phyloP scores from a whole-genome alignment of 1,140 invertebrate genomes.

The Zophobas atratus region DNA sequence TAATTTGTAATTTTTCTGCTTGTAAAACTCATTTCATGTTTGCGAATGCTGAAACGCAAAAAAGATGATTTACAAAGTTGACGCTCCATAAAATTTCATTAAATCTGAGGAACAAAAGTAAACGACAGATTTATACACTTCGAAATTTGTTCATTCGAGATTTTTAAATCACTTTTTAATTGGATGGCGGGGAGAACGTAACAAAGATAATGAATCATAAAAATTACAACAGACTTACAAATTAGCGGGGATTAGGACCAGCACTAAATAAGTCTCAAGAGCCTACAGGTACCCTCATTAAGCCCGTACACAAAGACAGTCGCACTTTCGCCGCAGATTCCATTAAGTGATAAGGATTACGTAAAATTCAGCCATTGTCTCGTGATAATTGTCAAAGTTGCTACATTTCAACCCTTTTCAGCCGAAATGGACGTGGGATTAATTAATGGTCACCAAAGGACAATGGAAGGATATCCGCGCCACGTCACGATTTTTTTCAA shows the following conservation, averaged over 20 bases:
- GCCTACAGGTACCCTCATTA: constrained; percentile 33
- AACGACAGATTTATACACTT: constrained; percentile 31
- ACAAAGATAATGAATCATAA: constrained; percentile 22
- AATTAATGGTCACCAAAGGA: background rate
- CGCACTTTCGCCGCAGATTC: background rate
- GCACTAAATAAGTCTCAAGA: constrained; percentile 28
- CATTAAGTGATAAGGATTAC: background rate
- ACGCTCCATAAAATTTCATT: constrained; percentile 20
- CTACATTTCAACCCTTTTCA: constrained; percentile 9
- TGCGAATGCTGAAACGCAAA: background rate
- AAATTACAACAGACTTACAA: constrained; percentile 7
- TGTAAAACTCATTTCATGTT: background rate
- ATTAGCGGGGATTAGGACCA: constrained; percentile 7
- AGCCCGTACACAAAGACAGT: background rate
- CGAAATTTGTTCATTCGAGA: constrained; percentile 5
- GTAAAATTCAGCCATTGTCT: background rate
- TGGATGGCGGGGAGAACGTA: constrained; percentile 15
- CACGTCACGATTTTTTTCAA: no score
- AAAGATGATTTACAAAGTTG: constrained; percentile 21
- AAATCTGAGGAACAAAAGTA: background rate
- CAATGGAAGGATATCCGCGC: background rate
- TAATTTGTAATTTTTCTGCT: background rate
- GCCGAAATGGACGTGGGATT: background rate
- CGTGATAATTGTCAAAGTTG: background rate
- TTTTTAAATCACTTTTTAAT: constrained; percentile 22